Conservation (phyloP, 2,797 vertebrate genomes). For the Hydrophis major region DNA sequence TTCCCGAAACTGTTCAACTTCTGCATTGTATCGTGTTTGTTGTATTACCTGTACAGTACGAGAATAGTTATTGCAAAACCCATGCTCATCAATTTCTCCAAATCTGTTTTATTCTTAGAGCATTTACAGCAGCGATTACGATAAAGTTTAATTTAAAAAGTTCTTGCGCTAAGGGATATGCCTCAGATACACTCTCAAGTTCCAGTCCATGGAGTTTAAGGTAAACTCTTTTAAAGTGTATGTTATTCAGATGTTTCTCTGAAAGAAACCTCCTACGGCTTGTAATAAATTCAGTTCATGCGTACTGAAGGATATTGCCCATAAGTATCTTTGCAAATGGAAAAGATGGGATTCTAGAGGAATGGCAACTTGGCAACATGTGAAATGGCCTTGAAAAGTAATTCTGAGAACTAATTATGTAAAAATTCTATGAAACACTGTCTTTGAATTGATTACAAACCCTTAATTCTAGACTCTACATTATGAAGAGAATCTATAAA, state of each 20-base stretch:
- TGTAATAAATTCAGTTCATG: not conserved
- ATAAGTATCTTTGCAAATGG: not conserved
- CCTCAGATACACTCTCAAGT: not conserved
- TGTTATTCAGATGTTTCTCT: not conserved
- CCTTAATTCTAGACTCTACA: not conserved
- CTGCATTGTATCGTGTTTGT: constrained; percentile 63
- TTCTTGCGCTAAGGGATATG: not conserved
- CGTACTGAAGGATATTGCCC: not conserved
- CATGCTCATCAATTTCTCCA: not conserved
- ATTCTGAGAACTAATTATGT: not conserved
- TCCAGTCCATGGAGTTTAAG: not conserved
- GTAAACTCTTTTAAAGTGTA: not conserved
- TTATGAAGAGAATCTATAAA: not conserved
- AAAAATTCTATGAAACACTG: not conserved
- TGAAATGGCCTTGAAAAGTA: not conserved
- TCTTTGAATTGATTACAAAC: not conserved
- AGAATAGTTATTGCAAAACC: not conserved
- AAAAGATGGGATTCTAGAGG: not conserved
- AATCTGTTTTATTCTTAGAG: not conserved
- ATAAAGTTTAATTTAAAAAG: not conserved
- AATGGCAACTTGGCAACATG: not conserved
- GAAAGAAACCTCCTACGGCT: not conserved
- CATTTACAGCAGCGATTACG: not conserved
- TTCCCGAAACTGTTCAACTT: constrained; percentile 74
- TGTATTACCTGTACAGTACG: constrained; percentile 75